Conservation (phyloP, 37 sponge, comb jelly and placozoan genomes). For the Amphimedon queenslandica region DNA sequence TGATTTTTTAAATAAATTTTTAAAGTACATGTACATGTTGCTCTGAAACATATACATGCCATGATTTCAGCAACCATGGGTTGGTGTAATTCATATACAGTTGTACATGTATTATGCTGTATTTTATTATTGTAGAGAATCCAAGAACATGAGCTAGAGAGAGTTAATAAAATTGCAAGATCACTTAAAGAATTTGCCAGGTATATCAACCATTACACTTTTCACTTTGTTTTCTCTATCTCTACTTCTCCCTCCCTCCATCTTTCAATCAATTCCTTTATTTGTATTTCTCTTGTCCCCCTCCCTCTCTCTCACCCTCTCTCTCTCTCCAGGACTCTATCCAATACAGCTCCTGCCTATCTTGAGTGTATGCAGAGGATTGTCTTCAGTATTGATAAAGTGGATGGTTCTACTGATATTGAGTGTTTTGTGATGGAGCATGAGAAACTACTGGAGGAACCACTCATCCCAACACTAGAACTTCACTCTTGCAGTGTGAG, state of each 20-base stretch:
- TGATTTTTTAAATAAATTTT: too few relatives aligned
- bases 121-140: slow-evolving; percentile 7
- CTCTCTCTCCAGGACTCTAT: slow-evolving; percentile 55
- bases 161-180: slow-evolving; percentile 47
- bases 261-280: too few relatives aligned
- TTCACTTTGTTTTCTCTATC: background rate
- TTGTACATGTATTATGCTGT: background rate
- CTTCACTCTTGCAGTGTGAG: slow-evolving; percentile 28
- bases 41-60: too few relatives aligned
- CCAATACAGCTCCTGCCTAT: slow-evolving; percentile 87
- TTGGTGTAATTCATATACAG: background rate
- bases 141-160: slow-evolving; percentile 36
- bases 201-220: background rate
- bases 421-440: slow-evolving; percentile 58
- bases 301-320: background rate
- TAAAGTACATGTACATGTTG: too few relatives aligned
- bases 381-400: slow-evolving; percentile 64
- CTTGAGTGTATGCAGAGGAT: slow-evolving; percentile 76
- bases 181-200: slow-evolving; percentile 57
- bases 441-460: slow-evolving; percentile 9
- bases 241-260: background rate
- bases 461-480: slow-evolving; percentile 18
- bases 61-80: too few relatives aligned
- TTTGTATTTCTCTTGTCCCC: too few relatives aligned
- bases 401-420: slow-evolving; percentile 65